Base-by-base conservation (phyloP, 2,888 invertebrate genomes). In the Calliopum simillimum region DNA sequence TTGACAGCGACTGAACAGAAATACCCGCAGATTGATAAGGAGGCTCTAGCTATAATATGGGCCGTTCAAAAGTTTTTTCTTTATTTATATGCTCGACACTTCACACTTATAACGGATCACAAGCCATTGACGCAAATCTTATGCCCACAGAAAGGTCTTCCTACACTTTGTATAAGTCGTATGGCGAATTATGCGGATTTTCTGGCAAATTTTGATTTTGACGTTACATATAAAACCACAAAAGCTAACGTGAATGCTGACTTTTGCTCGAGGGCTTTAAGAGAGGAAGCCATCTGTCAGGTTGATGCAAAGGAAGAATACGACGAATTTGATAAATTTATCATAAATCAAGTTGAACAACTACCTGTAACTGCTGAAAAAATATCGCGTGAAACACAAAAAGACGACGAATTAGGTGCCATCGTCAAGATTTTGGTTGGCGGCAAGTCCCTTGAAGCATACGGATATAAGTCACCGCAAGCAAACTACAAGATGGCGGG, bases 121-220 rank as follows among this genome's bases (percentile, higher is more conserved):
- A 72, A 74, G 21, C 71, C 74, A 1, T 19, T 66, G 41, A 14
- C 61, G 4, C 62, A 53, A 55, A 53, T 62, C 13, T 33, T 61
- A 19, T 68, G 41, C 33, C 64, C 62, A 2, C 14, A 63, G 5
- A 63, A 68, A 16, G 51, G 59, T 14, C 53, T 71, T 19, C 69
- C 71, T 13, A 49, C 58, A 16, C 59, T 67, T 3, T 68, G 74
- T 55, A 71, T 73, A n/a, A 68, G 70, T 4, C 41, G 73, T 1
- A 75, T 68, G 72, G 66, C 71, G 21, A 71, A 74, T 55, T 71
- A 72, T 41, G 70, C 72, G 2, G 63, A 74, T 13, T 74, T 71
- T 56, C 49, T 71, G 12, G 21, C 19, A 11, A 53, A 53, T 53
- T 53, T 53, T 13, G 8, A 53, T 13, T 53, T n/a, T 8, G 21